These are phyloP conservation scores for Linurgus olivaceus DNA, from an alignment of 2,797 vertebrate species.

Conservation along the genomic window DNA sequence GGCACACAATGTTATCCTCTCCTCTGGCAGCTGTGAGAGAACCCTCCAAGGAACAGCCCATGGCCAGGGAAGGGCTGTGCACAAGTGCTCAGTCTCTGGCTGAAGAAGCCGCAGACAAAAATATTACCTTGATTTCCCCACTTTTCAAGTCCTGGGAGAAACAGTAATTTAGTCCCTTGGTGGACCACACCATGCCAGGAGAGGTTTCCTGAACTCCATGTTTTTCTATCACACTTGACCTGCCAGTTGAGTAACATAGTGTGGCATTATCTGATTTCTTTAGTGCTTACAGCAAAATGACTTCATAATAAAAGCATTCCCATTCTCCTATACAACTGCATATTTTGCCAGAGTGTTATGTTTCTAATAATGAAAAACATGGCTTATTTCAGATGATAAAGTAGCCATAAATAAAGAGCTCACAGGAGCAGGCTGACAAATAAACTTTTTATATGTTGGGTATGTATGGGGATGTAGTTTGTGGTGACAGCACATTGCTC, in stretches of 20 bases:
- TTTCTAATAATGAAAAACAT: constrained; percentile 20
- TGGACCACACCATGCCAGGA: background rate
- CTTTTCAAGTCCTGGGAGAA: background rate
- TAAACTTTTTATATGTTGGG: constrained; percentile 35
- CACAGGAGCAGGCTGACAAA: background rate
- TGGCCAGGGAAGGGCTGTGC: background rate
- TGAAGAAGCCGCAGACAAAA: background rate
- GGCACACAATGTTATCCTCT: background rate
- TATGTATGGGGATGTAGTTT: constrained; percentile 24
- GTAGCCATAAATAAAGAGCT: background rate
- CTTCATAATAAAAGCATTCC: background rate
- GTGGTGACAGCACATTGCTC: constrained; percentile 50
- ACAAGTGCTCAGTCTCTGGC: accelerated
- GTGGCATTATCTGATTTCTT: background rate
- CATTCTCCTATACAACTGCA: background rate
- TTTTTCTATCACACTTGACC: background rate
- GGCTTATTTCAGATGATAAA: constrained; percentile 29
- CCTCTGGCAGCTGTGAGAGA: background rate
- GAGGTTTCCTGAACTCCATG: background rate
- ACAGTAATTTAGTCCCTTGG: background rate
- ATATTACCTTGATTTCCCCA: background rate
- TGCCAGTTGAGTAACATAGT: background rate
- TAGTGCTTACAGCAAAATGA: background rate
- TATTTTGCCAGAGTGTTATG: background rate
- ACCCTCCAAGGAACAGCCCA: background rate